Evolutionary conservation across 1,140 invertebrate genomes (phyloP).

Genomic region (Amphibalanus amphitrite): DNA sequence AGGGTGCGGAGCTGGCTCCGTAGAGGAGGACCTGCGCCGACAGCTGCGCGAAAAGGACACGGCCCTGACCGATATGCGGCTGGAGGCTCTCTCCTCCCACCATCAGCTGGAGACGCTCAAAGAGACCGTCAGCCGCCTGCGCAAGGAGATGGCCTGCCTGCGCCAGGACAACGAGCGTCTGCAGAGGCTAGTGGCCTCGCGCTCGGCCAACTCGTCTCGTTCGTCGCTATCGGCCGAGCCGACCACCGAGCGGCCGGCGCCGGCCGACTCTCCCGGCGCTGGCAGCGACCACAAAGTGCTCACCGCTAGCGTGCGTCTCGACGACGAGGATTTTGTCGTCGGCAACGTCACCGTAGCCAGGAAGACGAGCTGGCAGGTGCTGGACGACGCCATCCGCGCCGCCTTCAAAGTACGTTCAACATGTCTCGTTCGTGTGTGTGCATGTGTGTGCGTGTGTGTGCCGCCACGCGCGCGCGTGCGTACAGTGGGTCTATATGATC

Average conservation of each 20-base stretch:
- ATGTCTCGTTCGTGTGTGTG: too few species aligned
- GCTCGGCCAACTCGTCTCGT: constrained; percentile 60
- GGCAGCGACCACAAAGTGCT: constrained; percentile 10
- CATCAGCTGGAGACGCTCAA: constrained; percentile 91
- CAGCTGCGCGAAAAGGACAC: constrained; percentile 90
- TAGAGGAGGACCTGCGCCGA: constrained; percentile 59
- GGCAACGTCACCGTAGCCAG: constrained; percentile 74
- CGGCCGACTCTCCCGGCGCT: constrained; percentile 10
- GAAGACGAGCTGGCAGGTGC: constrained; percentile 84
- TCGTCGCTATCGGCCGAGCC: constrained; percentile 23
- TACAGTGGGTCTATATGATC: too few species aligned
- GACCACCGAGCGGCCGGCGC: constrained; percentile 16
- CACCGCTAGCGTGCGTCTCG: background rate
- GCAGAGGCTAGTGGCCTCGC: constrained; percentile 63
- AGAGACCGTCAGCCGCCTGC: constrained; percentile 91
- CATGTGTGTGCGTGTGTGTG: too few species aligned
- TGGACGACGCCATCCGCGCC: constrained; percentile 75
- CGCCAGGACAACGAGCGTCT: constrained; percentile 93
- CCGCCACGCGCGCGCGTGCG: too few species aligned
- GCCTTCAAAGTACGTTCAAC: constrained; percentile 59
- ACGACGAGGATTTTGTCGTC: constrained; percentile 40
- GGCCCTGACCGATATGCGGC: constrained; percentile 82
- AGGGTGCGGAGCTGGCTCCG: too few species aligned
- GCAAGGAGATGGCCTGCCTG: constrained; percentile 84
- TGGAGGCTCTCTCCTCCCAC: constrained; percentile 87